Conservation (phyloP, 1,140 invertebrate genomes). For the Notospermus geniculatus region DNA sequence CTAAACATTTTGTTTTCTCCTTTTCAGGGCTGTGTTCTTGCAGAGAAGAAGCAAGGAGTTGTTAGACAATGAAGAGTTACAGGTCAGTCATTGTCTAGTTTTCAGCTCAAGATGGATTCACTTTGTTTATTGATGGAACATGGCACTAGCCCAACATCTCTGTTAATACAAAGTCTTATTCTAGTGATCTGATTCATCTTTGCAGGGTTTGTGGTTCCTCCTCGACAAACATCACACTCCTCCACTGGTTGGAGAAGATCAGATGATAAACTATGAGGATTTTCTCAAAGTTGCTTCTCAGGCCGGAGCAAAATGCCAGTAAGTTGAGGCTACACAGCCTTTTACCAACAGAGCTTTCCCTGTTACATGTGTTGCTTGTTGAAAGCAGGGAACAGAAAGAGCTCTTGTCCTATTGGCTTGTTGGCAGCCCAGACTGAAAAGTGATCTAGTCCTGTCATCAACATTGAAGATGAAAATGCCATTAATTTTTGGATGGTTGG, state of each 20-base stretch:
- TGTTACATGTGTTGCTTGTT: too few relatives aligned
- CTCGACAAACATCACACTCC: conserved; percentile 77
- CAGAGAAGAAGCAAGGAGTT: conserved; percentile 79
- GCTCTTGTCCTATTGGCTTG: too few relatives aligned
- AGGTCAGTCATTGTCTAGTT: conserved; percentile 59
- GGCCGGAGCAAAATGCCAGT: conserved; percentile 71
- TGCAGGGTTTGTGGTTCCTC: conserved; percentile 72
- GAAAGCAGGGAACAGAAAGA: too few relatives aligned
- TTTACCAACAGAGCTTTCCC: too few relatives aligned
- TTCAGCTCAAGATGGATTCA: too few relatives aligned
- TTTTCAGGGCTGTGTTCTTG: conserved; percentile 72
- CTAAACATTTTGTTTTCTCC: conserved; percentile 18
- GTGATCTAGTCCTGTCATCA: too few relatives aligned
- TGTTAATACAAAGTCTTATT: too few relatives aligned
- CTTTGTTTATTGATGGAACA: neutral
- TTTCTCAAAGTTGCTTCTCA: conserved; percentile 71
- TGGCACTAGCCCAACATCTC: too few relatives aligned
- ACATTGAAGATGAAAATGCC: too few relatives aligned
- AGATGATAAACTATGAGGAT: conserved; percentile 81
- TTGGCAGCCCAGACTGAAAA: too few relatives aligned
- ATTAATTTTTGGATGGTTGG: too few relatives aligned
- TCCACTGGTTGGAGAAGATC: conserved; percentile 69
- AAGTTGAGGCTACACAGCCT: conserved; percentile 27
- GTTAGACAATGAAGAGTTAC: conserved; percentile 82
- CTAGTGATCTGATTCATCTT: too few relatives aligned